Evolutionary conservation across 92 coral and sea anemone genomes (phyloP).

Genomic region (Nematostella vectensis): DNA sequence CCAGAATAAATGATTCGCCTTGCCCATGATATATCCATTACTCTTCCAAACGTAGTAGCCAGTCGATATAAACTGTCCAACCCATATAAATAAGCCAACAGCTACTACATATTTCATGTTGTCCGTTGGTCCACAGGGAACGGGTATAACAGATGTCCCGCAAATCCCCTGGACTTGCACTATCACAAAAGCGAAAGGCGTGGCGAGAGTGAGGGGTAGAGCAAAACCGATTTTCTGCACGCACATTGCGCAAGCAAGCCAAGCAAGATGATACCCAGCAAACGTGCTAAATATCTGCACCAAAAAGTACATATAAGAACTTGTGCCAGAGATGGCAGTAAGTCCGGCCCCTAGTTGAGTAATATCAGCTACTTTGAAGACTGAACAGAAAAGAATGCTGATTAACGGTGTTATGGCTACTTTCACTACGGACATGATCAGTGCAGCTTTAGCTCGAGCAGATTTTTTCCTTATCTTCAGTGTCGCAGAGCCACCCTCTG

Average conservation of each 20-base stretch:
- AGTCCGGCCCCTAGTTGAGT: slow-evolving; percentile 31
- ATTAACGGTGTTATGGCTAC: slow-evolving; percentile 63
- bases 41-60: slow-evolving; percentile 80
- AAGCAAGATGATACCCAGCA: slow-evolving; percentile 57
- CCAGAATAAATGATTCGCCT: slow-evolving; percentile 87
- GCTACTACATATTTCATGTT: slow-evolving; percentile 19
- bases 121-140: slow-evolving; percentile 11
- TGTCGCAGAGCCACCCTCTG: neutral
- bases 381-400: slow-evolving; percentile 30
- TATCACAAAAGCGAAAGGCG: slow-evolving; percentile 41
- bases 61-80: slow-evolving; percentile 70
- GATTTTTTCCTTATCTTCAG: slow-evolving; percentile 9
- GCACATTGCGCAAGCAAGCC: slow-evolving; percentile 81
- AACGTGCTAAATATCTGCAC: slow-evolving; percentile 71
- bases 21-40: slow-evolving; percentile 82
- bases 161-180: neutral
- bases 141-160: slow-evolving; percentile 9
- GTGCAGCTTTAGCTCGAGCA: slow-evolving; percentile 72
- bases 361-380: slow-evolving; percentile 14
- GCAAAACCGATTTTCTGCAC: slow-evolving; percentile 74
- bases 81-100: slow-evolving; percentile 10
- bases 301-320: slow-evolving; percentile 40
- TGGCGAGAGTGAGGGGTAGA: slow-evolving; percentile 73
- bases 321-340: slow-evolving; percentile 8
- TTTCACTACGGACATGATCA: slow-evolving; percentile 52